Percentiles rank a stretch among this genome's conserved stretches.
Conservation (phyloP, 2,888 invertebrate species). For the Melipona beecheii region DNA sequence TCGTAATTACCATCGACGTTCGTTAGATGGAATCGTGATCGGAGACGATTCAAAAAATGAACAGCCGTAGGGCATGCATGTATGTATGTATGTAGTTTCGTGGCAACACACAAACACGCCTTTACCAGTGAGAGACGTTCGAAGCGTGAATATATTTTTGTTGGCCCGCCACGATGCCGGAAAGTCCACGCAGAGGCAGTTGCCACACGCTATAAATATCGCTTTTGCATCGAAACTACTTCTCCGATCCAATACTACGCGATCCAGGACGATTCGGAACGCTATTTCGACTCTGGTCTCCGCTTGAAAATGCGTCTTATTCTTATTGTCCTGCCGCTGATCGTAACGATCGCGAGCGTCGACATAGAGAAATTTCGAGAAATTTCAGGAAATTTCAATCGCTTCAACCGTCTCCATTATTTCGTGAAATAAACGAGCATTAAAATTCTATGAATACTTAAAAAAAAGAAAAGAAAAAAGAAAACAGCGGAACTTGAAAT, state of each 20-base stretch:
- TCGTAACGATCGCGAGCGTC: not conserved
- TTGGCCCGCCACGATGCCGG: constrained; percentile 78
- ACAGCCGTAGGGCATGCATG: not conserved
- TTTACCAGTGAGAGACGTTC: constrained; percentile 64
- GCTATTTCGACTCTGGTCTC: constrained; percentile 21
- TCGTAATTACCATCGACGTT: not conserved
- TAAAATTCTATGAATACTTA: constrained; percentile 4
- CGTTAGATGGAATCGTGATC: not conserved
- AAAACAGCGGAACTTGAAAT: not conserved
- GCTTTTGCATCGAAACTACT: constrained; percentile 80
- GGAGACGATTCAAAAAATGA: not conserved
- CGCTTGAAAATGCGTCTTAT: not conserved
- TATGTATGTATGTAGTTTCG: not conserved
- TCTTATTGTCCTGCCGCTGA: not conserved
- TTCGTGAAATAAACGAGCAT: constrained; percentile 15
- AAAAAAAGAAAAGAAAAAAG: no score
- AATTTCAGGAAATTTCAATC: no score
- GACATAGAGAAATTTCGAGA: not conserved
- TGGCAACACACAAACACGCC: constrained; percentile 49
- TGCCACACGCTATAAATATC: constrained; percentile 80
- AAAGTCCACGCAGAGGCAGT: constrained; percentile 77
- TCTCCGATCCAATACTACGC: constrained; percentile 73
- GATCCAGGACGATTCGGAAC: constrained; percentile 63
- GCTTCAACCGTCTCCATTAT: not conserved
- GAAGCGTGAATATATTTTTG: constrained; percentile 79